Conservation (phyloP, 2,113 vertebrate genomes). For the Gulo gulo region DNA sequence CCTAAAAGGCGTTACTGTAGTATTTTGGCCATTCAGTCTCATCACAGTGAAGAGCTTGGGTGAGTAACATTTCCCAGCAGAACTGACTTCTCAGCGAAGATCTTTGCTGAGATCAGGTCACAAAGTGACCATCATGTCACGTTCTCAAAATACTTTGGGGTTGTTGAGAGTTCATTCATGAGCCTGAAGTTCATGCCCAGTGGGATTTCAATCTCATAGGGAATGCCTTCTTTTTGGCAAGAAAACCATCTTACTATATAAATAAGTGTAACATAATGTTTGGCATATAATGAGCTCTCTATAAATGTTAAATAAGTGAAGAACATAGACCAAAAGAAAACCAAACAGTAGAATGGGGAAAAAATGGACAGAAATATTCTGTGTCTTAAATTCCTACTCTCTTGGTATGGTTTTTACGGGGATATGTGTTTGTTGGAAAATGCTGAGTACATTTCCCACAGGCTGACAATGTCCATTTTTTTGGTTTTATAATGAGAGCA, state of each 20-base stretch:
- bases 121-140: background rate
- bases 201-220: background rate
- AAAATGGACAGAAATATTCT: background rate
- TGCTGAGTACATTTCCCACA: background rate
- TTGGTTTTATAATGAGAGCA: constrained; percentile 2
- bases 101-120: background rate
- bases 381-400: background rate
- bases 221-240: background rate
- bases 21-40: background rate
- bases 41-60: background rate
- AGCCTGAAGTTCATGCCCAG: background rate
- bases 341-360: background rate
- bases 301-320: background rate
- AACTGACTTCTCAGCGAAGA: background rate
- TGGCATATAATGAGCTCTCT: background rate
- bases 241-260: background rate
- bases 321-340: background rate
- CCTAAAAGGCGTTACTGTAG: background rate
- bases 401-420: background rate
- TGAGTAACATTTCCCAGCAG: background rate
- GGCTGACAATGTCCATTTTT: background rate
- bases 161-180: background rate
- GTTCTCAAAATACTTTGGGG: background rate
- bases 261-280: background rate
- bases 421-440: constrained; percentile 26